Percentiles rank a stretch among this genome's conserved stretches.
Conservation (phyloP, 2,797 vertebrate species). For the Siniperca obscura region DNA sequence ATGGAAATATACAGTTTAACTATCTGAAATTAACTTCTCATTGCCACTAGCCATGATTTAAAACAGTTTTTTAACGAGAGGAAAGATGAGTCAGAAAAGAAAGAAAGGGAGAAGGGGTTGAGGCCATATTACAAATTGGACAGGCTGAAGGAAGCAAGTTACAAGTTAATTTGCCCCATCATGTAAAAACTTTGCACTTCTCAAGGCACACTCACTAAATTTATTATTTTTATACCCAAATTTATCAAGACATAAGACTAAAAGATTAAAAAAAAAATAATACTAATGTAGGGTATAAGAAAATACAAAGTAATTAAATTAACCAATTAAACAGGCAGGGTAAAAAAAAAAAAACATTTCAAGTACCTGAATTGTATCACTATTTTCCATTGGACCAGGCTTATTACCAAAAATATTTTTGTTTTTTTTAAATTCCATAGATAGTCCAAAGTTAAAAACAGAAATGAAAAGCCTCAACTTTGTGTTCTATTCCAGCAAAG, state of each 20-base stretch:
- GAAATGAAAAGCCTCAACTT: constrained; percentile 24
- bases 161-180: constrained; percentile 78
- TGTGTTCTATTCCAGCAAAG: neutral
- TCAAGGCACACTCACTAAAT: constrained; percentile 55
- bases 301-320: constrained; percentile 63
- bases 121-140: constrained; percentile 83
- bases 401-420: constrained; percentile 33
- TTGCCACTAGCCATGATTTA: constrained; percentile 90
- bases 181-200: constrained; percentile 77
- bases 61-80: constrained; percentile 77
- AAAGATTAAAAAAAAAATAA: constrained; percentile 54
- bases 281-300: constrained; percentile 29
- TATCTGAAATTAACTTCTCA: constrained; percentile 94
- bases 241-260: constrained; percentile 48
- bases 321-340: constrained; percentile 29
- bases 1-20: constrained; percentile 88
- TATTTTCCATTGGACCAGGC: constrained; percentile 36
- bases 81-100: constrained; percentile 72
- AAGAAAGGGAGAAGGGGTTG: constrained; percentile 77
- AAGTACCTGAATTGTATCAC: constrained; percentile 31
- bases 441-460: constrained; percentile 26
- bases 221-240: constrained; percentile 56
- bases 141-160: constrained; percentile 72
- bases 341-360: constrained; percentile 29
- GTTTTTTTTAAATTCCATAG: constrained; percentile 13